Percentiles rank a stretch among this genome's conserved stretches.
These are phyloP conservation scores for Chloroceryle aenea DNA, from an alignment of 2,113 vertebrate genomes.

Conservation along the genomic window DNA sequence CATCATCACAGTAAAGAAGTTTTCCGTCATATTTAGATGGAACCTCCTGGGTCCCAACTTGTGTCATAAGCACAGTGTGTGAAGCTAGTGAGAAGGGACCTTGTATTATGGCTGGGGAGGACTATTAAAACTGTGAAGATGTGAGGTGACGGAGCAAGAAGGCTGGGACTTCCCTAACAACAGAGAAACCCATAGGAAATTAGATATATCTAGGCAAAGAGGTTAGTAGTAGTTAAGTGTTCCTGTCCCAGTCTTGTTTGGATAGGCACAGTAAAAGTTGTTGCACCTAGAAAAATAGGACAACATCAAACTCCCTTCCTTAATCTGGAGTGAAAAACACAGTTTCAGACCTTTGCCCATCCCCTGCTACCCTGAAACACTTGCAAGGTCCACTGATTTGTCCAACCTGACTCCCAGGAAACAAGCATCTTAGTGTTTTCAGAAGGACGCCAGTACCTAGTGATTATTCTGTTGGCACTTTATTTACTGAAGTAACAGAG, in stretches of 20 bases:
- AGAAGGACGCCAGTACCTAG: background rate
- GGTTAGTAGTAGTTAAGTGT: background rate
- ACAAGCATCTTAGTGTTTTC: background rate
- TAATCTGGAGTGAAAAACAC: background rate
- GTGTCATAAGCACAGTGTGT: background rate
- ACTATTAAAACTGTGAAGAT: background rate
- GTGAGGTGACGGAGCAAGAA: background rate
- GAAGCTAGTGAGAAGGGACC: background rate
- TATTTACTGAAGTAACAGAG: background rate
- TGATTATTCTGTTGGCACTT: background rate
- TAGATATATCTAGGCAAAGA: background rate
- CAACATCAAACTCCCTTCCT: background rate
- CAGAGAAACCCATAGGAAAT: background rate
- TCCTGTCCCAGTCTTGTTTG: accelerated
- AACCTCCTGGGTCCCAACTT: too few relatives aligned
- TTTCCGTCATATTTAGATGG: too few relatives aligned
- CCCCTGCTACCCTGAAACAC: background rate
- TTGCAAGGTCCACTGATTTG: background rate
- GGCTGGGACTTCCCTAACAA: background rate
- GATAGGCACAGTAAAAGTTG: background rate
- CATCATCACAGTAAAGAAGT: too few relatives aligned
- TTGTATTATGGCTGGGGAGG: background rate
- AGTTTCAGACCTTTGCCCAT: background rate
- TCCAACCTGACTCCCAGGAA: background rate
- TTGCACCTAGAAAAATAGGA: background rate